A percentile compares a stretch with the other conserved stretches of the same genome.
Evolutionary conservation across 2,888 invertebrate genomes (phyloP).

Genomic region (Catocala sponsa): DNA sequence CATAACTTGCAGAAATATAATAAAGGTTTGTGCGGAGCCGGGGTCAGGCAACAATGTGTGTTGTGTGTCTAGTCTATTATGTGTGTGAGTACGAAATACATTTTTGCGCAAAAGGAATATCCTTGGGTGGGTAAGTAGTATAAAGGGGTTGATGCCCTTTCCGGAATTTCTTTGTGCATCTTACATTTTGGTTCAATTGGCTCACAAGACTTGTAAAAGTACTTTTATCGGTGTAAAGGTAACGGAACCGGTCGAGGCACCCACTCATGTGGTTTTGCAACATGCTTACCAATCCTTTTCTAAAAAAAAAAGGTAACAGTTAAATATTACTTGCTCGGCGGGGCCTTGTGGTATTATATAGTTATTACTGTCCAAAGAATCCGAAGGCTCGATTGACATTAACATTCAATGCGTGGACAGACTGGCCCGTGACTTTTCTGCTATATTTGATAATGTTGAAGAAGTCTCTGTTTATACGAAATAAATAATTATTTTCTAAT

Average conservation of each 20-base stretch:
- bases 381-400: conserved; percentile 14
- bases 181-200: conserved; percentile 1
- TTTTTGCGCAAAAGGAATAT: not conserved
- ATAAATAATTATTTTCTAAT: conserved; percentile 1
- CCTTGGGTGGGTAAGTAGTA: not conserved
- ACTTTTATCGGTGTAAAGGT: conserved; percentile 18
- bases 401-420: conserved; percentile 27
- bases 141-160: conserved; percentile 28
- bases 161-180: conserved; percentile 25
- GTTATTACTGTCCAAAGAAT: conserved; percentile 13
- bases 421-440: conserved; percentile 26
- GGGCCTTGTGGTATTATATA: not conserved
- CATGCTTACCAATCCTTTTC: conserved; percentile 1
- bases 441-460: conserved; percentile 10
- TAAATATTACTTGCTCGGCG: conserved; percentile 3
- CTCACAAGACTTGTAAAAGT: conserved; percentile 2
- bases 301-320: conserved; percentile 3
- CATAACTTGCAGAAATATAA: conserved; percentile 4
- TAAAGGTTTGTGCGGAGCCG: not conserved
- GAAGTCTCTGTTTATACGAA: conserved; percentile 17
- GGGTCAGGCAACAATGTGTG: conserved; percentile 1
- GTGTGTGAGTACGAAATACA: not conserved
- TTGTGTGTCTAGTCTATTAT: not conserved
- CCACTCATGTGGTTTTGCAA: not conserved
- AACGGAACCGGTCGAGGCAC: conserved; percentile 25